Percentiles rank a stretch among this genome's conserved stretches.
phyloP scores from a whole-genome alignment of 2,113 vertebrate genomes.

The Promerops cafer region DNA sequence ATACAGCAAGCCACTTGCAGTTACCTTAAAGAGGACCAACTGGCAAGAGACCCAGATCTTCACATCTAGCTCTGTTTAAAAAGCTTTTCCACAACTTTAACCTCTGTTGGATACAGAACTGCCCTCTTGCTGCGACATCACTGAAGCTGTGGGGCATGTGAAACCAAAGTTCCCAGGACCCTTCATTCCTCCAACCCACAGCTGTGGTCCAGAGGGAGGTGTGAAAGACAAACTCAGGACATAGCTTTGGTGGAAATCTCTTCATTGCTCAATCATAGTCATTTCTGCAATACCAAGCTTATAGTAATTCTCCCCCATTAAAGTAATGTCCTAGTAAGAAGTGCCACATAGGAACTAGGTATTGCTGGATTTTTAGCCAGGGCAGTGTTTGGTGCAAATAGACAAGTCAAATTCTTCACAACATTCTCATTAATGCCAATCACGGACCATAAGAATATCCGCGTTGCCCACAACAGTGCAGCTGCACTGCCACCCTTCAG shows the following conservation, averaged over 20 bases:
- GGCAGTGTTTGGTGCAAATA: not conserved
- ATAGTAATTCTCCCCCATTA: not conserved
- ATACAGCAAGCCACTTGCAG: not conserved
- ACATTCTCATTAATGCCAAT: not conserved
- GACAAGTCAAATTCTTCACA: not conserved
- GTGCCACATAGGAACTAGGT: rapidly evolving
- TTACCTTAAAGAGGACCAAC: not conserved
- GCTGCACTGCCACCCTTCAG: not conserved
- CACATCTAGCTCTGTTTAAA: not conserved
- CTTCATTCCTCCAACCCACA: not conserved
- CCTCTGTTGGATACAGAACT: not conserved
- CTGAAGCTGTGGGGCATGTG: not conserved
- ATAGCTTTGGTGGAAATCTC: not conserved
- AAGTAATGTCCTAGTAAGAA: not conserved
- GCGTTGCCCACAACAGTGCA: rapidly evolving
- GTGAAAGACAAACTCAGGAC: not conserved
- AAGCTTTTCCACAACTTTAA: not conserved
- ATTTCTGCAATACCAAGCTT: not conserved
- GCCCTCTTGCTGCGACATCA: not conserved
- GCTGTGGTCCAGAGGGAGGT: rapidly evolving
- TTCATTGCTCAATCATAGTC: rapidly evolving
- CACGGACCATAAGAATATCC: rapidly evolving
- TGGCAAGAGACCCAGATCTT: not conserved
- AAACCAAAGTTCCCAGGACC: not conserved
- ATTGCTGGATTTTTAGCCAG: not conserved